These are phyloP conservation scores for Standfussiana lucernea DNA, from an alignment of 2,888 invertebrate species.

Conservation along the genomic window DNA sequence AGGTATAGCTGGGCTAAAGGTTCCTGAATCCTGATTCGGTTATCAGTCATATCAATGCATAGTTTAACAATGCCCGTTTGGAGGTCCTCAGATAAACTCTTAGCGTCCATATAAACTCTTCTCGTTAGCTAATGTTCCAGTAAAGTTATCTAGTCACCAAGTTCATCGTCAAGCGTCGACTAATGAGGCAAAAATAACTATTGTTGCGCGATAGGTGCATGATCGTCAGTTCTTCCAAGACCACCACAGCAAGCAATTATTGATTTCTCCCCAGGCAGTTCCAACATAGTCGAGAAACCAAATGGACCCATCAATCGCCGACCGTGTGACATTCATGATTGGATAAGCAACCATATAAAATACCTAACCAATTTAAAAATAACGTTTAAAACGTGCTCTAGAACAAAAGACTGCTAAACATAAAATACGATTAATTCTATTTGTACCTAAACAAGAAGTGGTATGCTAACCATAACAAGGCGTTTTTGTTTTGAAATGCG, in stretches of 20 bases:
- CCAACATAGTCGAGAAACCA: not conserved
- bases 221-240: not conserved
- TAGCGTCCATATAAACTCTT: too few species aligned
- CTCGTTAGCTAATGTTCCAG: not conserved
- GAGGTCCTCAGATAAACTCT: not conserved
- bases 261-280: not conserved
- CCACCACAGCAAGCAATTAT: not conserved
- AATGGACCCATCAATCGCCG: not conserved
- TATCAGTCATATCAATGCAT: not conserved
- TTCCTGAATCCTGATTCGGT: not conserved
- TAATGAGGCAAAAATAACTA: not conserved
- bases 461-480: constrained; percentile 21
- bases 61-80: not conserved
- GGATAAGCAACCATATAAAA: not conserved
- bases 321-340: not conserved
- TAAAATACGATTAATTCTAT: constrained; percentile 28
- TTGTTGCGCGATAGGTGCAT: not conserved
- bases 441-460: constrained; percentile 3
- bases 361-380: not conserved
- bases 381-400: constrained; percentile 1
- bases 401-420: not conserved
- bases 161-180: not conserved
- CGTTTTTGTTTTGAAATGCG: constrained; percentile 40
- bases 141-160: constrained; percentile 1
- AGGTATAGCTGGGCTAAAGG: not conserved